Percentiles rank a stretch among this genome's conserved stretches.
phyloP scores from a whole-genome alignment of 2,888 invertebrate species.

The Tenthredo scrophulariae region DNA sequence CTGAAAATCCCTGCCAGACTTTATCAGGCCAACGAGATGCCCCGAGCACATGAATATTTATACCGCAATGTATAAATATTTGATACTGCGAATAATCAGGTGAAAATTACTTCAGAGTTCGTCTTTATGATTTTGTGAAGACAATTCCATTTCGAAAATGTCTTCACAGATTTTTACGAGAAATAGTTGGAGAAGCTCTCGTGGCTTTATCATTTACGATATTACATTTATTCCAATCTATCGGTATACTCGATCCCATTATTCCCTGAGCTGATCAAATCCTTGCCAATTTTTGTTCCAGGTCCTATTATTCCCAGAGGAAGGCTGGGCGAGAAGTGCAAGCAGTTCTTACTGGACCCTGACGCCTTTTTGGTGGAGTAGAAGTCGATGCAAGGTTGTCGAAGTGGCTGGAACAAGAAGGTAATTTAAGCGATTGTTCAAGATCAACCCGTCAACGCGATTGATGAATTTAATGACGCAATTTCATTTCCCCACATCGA shows the following conservation, averaged over 20 bases:
- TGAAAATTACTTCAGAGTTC: background rate
- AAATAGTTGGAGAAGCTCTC: background rate
- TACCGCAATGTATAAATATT: background rate
- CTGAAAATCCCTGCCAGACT: background rate
- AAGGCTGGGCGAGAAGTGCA: conserved; percentile 93
- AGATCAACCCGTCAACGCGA: background rate
- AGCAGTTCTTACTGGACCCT: conserved; percentile 93
- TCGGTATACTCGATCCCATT: background rate
- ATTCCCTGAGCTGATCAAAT: conserved; percentile 10
- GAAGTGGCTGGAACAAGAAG: conserved; percentile 90
- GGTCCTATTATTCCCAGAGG: conserved; percentile 92
- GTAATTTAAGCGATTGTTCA: conserved; percentile 71
- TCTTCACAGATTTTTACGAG: background rate
- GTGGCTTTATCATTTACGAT: background rate
- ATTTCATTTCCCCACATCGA: background rate
- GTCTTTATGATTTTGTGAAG: background rate
- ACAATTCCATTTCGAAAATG: background rate
- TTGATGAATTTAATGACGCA: background rate
- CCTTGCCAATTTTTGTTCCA: conserved; percentile 73
- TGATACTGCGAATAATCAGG: background rate
- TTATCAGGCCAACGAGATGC: background rate
- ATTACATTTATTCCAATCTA: background rate
- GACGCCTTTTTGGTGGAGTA: conserved; percentile 93
- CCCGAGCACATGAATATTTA: background rate
- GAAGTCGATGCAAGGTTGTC: conserved; percentile 90